Conservation (phyloP, 2,888 invertebrate species). For the Zygothrica quintamaculata region DNA sequence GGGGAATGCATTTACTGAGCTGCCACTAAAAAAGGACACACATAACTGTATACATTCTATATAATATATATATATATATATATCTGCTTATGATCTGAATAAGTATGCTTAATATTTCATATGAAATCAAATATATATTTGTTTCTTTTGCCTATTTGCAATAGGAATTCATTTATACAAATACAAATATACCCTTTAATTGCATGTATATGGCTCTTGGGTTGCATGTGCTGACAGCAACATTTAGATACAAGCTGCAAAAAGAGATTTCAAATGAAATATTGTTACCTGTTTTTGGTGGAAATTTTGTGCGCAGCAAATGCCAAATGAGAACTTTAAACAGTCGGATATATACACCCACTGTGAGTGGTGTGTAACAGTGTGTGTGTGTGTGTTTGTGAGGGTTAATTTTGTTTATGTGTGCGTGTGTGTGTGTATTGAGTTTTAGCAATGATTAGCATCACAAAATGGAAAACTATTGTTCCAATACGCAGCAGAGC, state of each 20-base stretch:
- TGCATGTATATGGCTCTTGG: not conserved
- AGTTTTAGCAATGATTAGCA: constrained; percentile 77
- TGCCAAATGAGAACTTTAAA: constrained; percentile 31
- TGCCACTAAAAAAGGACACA: no score
- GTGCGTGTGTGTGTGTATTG: constrained; percentile 28
- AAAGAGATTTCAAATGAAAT: constrained; percentile 18
- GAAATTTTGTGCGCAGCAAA: constrained; percentile 40
- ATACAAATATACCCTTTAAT: constrained; percentile 6
- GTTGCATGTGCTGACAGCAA: not conserved
- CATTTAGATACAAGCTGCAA: constrained; percentile 47
- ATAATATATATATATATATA: no score
- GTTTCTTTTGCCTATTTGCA: no score
- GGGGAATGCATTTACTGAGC: no score
- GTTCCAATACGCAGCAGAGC: constrained; percentile 76
- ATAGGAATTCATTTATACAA: not conserved
- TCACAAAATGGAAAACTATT: constrained; percentile 73
- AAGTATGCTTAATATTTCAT: no score
- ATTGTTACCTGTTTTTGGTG: constrained; percentile 65
- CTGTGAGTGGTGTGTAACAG: constrained; percentile 39
- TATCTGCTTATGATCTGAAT: no score
- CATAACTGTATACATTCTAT: no score
- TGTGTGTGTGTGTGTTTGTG: constrained; percentile 19
- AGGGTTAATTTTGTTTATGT: constrained; percentile 56
- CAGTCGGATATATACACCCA: constrained; percentile 75
- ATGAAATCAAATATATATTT: no score